Evolutionary conservation across 2,113 vertebrate genomes (phyloP), one percentile per base, ranked within the genome.

Genomic region (Neolamprologus modestus): DNA sequence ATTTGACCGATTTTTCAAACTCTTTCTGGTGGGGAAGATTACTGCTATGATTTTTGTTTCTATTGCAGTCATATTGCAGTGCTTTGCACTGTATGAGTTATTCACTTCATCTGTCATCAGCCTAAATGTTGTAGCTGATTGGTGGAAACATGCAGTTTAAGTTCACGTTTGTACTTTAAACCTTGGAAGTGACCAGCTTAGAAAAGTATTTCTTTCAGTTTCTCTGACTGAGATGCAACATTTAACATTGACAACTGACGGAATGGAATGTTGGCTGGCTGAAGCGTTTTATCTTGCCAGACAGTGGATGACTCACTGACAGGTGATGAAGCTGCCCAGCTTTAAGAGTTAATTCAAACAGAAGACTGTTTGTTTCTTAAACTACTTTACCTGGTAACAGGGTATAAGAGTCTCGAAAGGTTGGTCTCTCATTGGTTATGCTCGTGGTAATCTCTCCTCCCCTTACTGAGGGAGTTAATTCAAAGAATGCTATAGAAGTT

Each of bases 261-360:
- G 17, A 63, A 63, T 26, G 54, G 90, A 93, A 92, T 88, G 61
- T 84, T 90, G 80, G 85, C 89, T 82, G 24, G 9, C 28, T 86
- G 9, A 9, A n/a, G 17, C 11, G 6, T 80, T 90, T 81, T 33
- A 2, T 54, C 45, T 14, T 37, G 17, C 35, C 21, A 81, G 24
- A 42, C 13, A 35, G 4, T 55, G 7, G 16, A 8, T 89, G 92
- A 93, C 54, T 94, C 93, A 94, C 78, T 68, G 19, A 19, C 28
- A 24, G 11, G 71, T 37, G 57, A 73, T 16, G 53, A 17, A 76
- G 42, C 37, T 7, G 5, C n/a, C 8, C 4, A 1, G 8, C 37
- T 82, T 2, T 80, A 54, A 26, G 47, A 87, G 2, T 59, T 61
- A 76, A 47, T 55, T 21, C 52, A 82, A 85, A 81, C 50, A 86